Conservation (phyloP, 2,113 vertebrate genomes). For the Regulus satrapa region DNA sequence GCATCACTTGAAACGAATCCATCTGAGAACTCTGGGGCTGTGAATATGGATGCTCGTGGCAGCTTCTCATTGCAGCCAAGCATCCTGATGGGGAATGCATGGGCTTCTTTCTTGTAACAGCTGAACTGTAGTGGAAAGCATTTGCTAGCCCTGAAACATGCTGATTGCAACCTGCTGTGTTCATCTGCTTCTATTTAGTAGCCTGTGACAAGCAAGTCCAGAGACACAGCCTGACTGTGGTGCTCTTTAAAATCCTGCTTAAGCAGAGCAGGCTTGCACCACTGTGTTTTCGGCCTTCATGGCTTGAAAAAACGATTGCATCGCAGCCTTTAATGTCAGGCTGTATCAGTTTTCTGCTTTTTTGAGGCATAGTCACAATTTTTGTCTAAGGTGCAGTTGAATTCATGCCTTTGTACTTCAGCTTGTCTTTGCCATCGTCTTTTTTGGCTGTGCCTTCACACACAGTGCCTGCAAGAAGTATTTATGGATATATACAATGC, state of each 20-base stretch:
- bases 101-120: not conserved
- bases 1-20: conserved; percentile 25
- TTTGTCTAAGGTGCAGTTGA: conserved; percentile 62
- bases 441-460: conserved; percentile 81
- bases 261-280: conserved; percentile 24
- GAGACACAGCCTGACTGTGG: conserved; percentile 58
- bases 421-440: conserved; percentile 71
- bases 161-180: conserved; percentile 66
- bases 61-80: conserved; percentile 1
- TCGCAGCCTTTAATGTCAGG: conserved; percentile 35
- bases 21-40: conserved; percentile 47
- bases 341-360: conserved; percentile 54
- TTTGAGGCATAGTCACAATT: conserved; percentile 44
- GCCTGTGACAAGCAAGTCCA: conserved; percentile 65
- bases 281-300: not conserved
- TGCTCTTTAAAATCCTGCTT: conserved; percentile 66
- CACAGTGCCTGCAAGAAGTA: conserved; percentile 78
- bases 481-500: conserved; percentile 60
- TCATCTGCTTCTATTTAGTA: conserved; percentile 65
- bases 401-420: conserved; percentile 69
- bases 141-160: conserved; percentile 51
- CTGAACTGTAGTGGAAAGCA: conserved; percentile 28
- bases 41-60: not conserved
- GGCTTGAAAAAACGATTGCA: not conserved
- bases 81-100: not conserved